phyloP scores from a whole-genome alignment of 2,888 invertebrate genomes.

The Pimpla rufipes region DNA sequence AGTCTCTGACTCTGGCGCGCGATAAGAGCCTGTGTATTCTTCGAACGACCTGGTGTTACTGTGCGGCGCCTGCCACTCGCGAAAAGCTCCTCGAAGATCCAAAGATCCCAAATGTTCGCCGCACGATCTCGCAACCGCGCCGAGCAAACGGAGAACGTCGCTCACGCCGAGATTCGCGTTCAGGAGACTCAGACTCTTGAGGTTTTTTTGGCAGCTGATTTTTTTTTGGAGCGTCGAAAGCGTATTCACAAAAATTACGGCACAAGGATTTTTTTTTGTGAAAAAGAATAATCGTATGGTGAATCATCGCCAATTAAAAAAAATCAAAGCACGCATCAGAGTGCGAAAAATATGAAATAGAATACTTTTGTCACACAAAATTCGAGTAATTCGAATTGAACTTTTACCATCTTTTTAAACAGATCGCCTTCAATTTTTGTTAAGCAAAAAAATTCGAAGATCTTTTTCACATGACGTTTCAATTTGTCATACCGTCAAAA shows the following conservation, averaged over 20 bases:
- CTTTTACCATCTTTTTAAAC: too few species aligned
- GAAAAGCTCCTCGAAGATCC: constrained; percentile 85
- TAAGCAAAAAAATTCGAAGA: too few species aligned
- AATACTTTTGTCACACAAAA: too few species aligned
- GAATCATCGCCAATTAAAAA: too few species aligned
- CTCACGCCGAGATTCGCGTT: constrained; percentile 85
- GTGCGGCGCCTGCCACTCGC: constrained; percentile 84
- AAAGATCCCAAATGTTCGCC: constrained; percentile 82
- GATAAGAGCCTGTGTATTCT: constrained; percentile 1
- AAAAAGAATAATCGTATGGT: too few species aligned
- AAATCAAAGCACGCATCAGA: too few species aligned
- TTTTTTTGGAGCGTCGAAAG: constrained; percentile 8
- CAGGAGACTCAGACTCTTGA: constrained; percentile 84
- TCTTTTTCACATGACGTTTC: too few species aligned
- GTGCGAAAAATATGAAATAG: too few species aligned
- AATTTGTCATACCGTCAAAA: too few species aligned
- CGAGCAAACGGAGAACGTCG: constrained; percentile 85
- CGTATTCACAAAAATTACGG: background rate
- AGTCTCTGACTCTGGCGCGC: constrained; percentile 62
- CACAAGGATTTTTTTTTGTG: too few species aligned
- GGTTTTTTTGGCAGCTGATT: constrained; percentile 83
- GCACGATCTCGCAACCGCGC: constrained; percentile 82
- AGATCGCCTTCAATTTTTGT: too few species aligned
- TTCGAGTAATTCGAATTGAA: too few species aligned
- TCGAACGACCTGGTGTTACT: constrained; percentile 79